Evolutionary conservation across 2,113 vertebrate species (phyloP), one percentile per base, ranked within the genome.

Genomic region (Tor tambroides): DNA sequence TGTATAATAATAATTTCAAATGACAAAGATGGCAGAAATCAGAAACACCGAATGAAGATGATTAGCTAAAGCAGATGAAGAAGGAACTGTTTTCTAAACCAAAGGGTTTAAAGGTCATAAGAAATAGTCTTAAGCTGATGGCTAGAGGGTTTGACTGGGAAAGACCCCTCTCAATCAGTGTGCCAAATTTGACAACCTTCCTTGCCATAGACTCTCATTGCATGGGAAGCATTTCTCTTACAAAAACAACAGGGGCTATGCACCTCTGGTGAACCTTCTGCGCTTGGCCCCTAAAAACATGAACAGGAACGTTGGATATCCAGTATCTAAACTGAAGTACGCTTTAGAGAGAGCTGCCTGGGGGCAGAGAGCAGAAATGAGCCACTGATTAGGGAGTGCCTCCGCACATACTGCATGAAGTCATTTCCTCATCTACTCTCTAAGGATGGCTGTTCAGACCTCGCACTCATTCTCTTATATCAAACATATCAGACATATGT

Each of bases 361-460:
- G 63, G 65, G 85, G 85, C 85, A 81, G n/a, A 61, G 51, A 82
- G 54, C 80, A 75, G 56, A 87, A 82, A 74, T 59, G 51, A 83
- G 71, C 54, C 41, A 26, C 86, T 87, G 86, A 82, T 87, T 83
- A 82, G 79, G n/a, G 77, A 86, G 85, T 21, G 23, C 79, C 82
- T 83, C 79, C 54, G 54, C 65, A 28, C 46, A 69, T 56, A 59
- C 77, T 79, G 65, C 30, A 80, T 90, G 84, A 90, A 84, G 84
- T 88, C 84, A 88, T 88, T 88, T 90, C 89, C 89, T 87, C 80
- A 83, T 85, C 63, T 80, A 51, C 88, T 83, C 30, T 80, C 71
- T 51, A 74, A 84, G 72, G 41, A 49, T 32, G 43, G 56, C 80
- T 86, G 69, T 83, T 67, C 30, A 59, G 61, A 83, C 79, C 83